These are phyloP conservation scores for human DNA, from an alignment of 2,113 vertebrate genomes.

Conservation along the genomic window GRCh38 chr3:63242501-63243000, in stretches of 20 bases:
- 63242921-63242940: not conserved
- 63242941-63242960: not conserved
- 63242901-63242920: conserved; percentile 17
- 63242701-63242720: not conserved
- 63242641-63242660: not conserved
- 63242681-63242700: not conserved
- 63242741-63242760: not conserved
- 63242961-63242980: not conserved
- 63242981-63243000: not conserved
- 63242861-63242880: not conserved
- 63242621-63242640: not conserved
- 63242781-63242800: not conserved
- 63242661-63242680: not conserved
- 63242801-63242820: not conserved
- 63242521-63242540: not conserved
- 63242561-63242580: not conserved
- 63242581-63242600: not conserved
- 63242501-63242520: not conserved
- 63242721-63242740: not conserved
- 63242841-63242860: not conserved
- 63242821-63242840: not conserved
- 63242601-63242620: not conserved
- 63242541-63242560: not conserved
- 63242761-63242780: not conserved
- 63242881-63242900: not conserved